Evolutionary conservation across 2,888 invertebrate genomes (phyloP).

Genomic region (Cotesia congregata): DNA sequence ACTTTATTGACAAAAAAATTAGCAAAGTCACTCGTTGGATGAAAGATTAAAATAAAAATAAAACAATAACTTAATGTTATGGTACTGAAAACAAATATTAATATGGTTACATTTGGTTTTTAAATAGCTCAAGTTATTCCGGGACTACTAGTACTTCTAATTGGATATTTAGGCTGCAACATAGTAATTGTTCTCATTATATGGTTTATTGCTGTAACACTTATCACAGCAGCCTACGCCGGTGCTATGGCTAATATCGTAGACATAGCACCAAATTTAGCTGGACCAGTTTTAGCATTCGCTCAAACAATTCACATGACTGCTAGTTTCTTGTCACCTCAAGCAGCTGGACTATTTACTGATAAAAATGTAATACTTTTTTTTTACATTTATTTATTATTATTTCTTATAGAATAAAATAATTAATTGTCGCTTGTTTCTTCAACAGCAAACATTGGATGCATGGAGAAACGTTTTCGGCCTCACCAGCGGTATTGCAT

Average conservation of each 20-base stretch:
- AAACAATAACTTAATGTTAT: neutral
- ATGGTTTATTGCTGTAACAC: conserved; percentile 80
- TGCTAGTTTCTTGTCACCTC: conserved; percentile 79
- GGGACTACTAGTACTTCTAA: conserved; percentile 75
- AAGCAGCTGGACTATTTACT: conserved; percentile 76
- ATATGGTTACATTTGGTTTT: conserved; percentile 9
- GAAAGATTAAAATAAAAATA: neutral
- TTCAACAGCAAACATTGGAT: conserved; percentile 68
- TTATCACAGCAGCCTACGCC: conserved; percentile 81
- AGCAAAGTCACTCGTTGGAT: too few relatives aligned
- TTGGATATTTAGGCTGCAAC: conserved; percentile 78
- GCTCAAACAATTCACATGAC: conserved; percentile 85
- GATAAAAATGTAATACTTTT: conserved; percentile 72
- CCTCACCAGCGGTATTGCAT: conserved; percentile 75
- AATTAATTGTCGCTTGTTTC: conserved; percentile 8
- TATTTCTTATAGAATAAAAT: neutral
- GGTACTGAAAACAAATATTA: neutral
- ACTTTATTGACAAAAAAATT: too few relatives aligned
- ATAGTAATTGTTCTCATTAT: conserved; percentile 74
- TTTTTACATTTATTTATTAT: conserved; percentile 27
- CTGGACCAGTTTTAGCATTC: conserved; percentile 81
- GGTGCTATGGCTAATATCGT: conserved; percentile 84
- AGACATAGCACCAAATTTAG: conserved; percentile 84
- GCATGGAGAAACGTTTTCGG: conserved; percentile 79
- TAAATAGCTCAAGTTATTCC: conserved; percentile 78